Evolutionary conservation across 2,888 invertebrate species (phyloP), one percentile per base, ranked within the genome.

Genomic region (Eupelmus urozonus): DNA sequence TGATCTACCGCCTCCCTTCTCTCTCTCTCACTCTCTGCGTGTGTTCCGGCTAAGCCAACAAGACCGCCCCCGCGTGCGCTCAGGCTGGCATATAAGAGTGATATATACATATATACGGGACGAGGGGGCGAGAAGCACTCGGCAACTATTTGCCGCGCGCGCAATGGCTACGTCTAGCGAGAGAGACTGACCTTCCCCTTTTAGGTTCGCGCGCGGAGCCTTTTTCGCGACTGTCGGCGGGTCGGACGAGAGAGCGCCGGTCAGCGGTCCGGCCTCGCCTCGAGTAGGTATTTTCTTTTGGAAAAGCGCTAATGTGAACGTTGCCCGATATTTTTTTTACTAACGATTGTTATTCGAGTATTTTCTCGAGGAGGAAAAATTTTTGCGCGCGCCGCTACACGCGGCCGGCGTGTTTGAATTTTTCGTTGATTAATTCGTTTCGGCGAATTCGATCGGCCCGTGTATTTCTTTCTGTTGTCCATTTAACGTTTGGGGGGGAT

Each of bases 1-100:
- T 78, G 77, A 78, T 78, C 72, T 78, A 78, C 62, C 20, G 77
- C 60, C 53, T 60, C 20, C 5, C 18, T 57, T 57, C 45, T 45
- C 69, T 25, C 27, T 42, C 23, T n/a, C 45, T 27, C 53, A 18
- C 34, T 27, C 42, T 59, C 23, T 45, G 2, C 13, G 13, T 45
- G 45, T 16, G 13, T 71, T 66, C 53, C 34, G 42, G 42, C 59
- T 71, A 53, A 71, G 55, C 65, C 66, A 71, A 77, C 76, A 71
- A 66, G 59, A 40, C 49, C 51, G 55, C 34, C 20, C 7, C 23
- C 5, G 29, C 59, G 65, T 55, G 65, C 66, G 42, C 27, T 7
- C 57, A 23, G 27, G 51, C 16, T 2, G 4, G 45, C 16, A 16
- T 45, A 45, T 45, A 16, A 13, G 45, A 7, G 45, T 45, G 45